Conservation (phyloP, 2,888 invertebrate genomes). For the Tryphoninae sp. region DNA sequence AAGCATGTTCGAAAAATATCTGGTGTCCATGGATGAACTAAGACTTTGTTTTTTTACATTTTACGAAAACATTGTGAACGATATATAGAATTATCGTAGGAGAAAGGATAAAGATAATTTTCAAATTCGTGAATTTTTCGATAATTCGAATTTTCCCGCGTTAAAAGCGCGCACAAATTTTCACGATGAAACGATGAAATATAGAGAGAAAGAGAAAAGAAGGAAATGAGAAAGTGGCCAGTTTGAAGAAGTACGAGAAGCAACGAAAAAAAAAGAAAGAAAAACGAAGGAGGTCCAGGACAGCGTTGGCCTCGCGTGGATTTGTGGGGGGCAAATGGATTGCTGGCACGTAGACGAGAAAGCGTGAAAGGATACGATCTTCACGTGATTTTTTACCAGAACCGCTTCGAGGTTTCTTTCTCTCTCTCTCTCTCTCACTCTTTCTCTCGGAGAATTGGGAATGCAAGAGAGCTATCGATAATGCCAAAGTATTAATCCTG, state of each 20-base stretch:
- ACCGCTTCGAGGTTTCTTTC: conserved; percentile 42
- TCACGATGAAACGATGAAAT: conserved; percentile 7
- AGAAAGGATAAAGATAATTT: conserved; percentile 8
- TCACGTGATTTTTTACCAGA: conserved; percentile 62
- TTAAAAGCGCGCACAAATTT: conserved; percentile 25
- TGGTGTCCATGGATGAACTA: too few species aligned
- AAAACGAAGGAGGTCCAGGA: conserved; percentile 4
- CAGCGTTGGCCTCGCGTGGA: conserved; percentile 52
- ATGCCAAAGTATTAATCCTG: conserved; percentile 64
- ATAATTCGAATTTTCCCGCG: conserved; percentile 52
- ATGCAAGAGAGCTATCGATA: conserved; percentile 59
- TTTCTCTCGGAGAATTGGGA: conserved; percentile 30
- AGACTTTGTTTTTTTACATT: too few species aligned
- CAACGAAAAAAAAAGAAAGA: not conserved
- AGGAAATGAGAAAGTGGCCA: not conserved
- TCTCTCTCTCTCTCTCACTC: conserved; percentile 32
- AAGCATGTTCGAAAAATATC: too few species aligned
- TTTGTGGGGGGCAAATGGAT: conserved; percentile 56
- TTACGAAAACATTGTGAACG: too few species aligned
- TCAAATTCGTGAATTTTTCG: conserved; percentile 31
- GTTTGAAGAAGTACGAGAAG: conserved; percentile 11
- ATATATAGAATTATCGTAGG: not conserved
- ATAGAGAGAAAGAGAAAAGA: conserved; percentile 3
- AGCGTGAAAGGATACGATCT: conserved; percentile 58
- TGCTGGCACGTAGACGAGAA: conserved; percentile 58